Percentiles rank a stretch among this genome's conserved stretches.
Conservation (phyloP, 1,140 invertebrate genomes). For the Paraescarpia echinospica region DNA sequence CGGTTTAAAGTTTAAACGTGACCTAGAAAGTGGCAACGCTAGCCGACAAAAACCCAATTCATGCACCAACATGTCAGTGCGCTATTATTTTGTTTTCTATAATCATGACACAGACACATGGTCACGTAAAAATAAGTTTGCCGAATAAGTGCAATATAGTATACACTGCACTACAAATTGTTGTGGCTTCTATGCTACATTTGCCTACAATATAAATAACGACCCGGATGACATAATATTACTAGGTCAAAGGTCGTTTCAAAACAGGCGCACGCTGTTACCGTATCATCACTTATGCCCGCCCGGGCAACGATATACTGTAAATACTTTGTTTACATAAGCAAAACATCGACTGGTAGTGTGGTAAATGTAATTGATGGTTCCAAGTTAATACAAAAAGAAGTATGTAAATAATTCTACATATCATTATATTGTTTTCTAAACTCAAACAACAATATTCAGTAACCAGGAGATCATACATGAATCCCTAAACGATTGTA, state of each 20-base stretch:
- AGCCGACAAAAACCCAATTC: not conserved
- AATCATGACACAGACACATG: not conserved
- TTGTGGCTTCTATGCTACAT: not conserved
- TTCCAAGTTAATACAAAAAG: too few relatives aligned
- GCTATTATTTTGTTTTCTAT: not conserved
- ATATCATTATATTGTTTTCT: too few relatives aligned
- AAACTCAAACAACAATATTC: too few relatives aligned
- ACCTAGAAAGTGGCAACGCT: not conserved
- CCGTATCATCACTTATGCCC: not conserved
- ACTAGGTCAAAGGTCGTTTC: not conserved
- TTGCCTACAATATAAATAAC: not conserved
- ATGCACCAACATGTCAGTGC: not conserved
- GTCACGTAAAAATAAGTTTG: not conserved
- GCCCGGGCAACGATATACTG: not conserved
- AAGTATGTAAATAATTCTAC: too few relatives aligned
- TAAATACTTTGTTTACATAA: too few relatives aligned
- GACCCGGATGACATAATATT: conserved; percentile 1
- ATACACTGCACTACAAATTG: not conserved
- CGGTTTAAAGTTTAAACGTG: not conserved
- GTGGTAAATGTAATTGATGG: too few relatives aligned
- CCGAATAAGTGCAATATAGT: too few relatives aligned
- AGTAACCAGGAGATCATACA: too few relatives aligned
- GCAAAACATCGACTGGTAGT: too few relatives aligned
- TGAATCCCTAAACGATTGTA: too few relatives aligned
- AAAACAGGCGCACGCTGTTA: not conserved